Conservation (phyloP, 1,140 invertebrate species). For the Phocides pigmalion region DNA sequence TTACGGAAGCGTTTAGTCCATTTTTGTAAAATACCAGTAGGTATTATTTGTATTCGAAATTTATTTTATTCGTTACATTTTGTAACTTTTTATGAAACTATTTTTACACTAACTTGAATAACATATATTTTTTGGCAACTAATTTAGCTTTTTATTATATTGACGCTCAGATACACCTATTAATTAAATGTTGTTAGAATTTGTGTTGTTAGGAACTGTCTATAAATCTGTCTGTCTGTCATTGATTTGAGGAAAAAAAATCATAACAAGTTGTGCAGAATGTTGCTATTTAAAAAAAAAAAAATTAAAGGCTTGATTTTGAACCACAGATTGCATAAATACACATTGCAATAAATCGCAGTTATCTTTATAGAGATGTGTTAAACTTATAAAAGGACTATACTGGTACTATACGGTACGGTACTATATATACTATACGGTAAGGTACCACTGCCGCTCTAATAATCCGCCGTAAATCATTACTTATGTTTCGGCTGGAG, state of each 20-base stretch:
- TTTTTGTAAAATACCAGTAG: slow-evolving; percentile 28
- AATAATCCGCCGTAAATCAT: too few relatives aligned
- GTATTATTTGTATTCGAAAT: slow-evolving; percentile 22
- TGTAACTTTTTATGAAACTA: slow-evolving; percentile 27
- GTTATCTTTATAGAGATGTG: too few relatives aligned
- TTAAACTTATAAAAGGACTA: too few relatives aligned
- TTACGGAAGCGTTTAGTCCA: slow-evolving; percentile 23
- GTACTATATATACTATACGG: too few relatives aligned
- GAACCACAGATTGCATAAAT: too few relatives aligned
- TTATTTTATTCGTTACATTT: slow-evolving; percentile 28
- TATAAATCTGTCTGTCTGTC: too few relatives aligned
- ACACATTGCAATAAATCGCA: too few relatives aligned
- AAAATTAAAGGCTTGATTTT: too few relatives aligned
- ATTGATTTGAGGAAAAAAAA: neutral
- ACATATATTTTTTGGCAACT: slow-evolving; percentile 26
- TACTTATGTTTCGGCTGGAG: too few relatives aligned
- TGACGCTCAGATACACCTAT: slow-evolving; percentile 11
- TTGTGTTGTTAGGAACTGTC: neutral
- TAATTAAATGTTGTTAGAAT: neutral
- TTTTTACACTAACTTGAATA: slow-evolving; percentile 29
- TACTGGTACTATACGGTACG: too few relatives aligned
- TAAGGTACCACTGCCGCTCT: too few relatives aligned
- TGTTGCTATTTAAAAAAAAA: too few relatives aligned
- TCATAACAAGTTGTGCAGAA: neutral
- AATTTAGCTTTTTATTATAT: slow-evolving; percentile 29